Conservation (phyloP, 1,140 invertebrate genomes). For the Brachionus sp. region DNA sequence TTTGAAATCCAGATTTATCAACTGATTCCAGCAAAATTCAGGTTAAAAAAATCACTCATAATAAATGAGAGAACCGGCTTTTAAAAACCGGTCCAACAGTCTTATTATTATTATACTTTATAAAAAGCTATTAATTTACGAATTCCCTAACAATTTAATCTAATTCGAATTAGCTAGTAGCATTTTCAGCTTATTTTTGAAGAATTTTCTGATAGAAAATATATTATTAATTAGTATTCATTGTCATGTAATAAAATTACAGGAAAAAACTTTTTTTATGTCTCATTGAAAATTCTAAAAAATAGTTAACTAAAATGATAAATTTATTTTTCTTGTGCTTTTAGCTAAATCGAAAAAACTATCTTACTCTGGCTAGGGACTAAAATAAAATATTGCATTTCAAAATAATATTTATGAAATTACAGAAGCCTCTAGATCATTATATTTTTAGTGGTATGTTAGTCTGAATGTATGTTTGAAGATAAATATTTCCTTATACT, state of each 20-base stretch:
- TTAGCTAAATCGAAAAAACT: background rate
- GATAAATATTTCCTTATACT: background rate
- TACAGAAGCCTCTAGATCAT: background rate
- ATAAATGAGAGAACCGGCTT: background rate
- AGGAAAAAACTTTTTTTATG: background rate
- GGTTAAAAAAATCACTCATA: background rate
- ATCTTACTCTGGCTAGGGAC: background rate
- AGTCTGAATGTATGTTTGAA: background rate
- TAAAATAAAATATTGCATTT: background rate
- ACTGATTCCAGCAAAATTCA: background rate
- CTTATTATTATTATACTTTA: background rate
- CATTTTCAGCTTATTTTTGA: background rate
- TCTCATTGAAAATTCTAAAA: background rate
- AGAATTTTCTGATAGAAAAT: background rate
- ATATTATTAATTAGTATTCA: background rate
- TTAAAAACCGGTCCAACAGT: background rate
- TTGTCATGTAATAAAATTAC: background rate
- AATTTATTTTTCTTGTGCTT: background rate
- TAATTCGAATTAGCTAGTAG: background rate
- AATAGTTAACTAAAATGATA: background rate
- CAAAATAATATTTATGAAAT: background rate
- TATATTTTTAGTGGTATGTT: background rate
- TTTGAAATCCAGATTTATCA: background rate
- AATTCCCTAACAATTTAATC: background rate
- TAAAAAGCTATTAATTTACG: background rate